Evolutionary conservation across 2,113 vertebrate genomes (phyloP).

Genomic region (Hypomesus transpacificus): DNA sequence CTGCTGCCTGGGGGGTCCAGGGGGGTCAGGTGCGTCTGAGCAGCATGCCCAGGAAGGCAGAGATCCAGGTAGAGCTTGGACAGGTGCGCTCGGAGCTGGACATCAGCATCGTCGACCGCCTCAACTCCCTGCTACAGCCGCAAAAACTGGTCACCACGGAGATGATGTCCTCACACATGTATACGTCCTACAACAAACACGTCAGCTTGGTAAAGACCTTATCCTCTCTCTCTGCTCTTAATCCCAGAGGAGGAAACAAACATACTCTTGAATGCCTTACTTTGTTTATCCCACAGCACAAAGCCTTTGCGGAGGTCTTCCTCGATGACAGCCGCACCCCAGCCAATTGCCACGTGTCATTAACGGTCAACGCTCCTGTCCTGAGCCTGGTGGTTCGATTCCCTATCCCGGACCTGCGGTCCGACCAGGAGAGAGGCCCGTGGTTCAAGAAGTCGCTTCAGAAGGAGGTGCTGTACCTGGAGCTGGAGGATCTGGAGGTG

Average conservation of each 20-base stretch:
- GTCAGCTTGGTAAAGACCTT: conserved; percentile 83
- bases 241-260: conserved; percentile 57
- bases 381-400: conserved; percentile 87
- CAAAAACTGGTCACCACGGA: conserved; percentile 90
- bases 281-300: conserved; percentile 76
- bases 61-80: conserved; percentile 86
- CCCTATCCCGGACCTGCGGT: conserved; percentile 94
- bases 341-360: conserved; percentile 79
- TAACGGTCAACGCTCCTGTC: conserved; percentile 81
- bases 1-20: conserved; percentile 56
- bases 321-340: conserved; percentile 89
- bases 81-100: conserved; percentile 85
- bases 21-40: conserved; percentile 89
- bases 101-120: conserved; percentile 95
- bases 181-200: conserved; percentile 93
- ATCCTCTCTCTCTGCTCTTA: neutral
- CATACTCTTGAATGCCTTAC: conserved; percentile 33
- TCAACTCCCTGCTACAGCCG: conserved; percentile 93
- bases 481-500: conserved; percentile 83
- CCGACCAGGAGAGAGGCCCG: conserved; percentile 93
- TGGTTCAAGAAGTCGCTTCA: conserved; percentile 98
- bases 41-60: conserved; percentile 87
- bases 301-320: conserved; percentile 97
- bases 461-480: conserved; percentile 87
- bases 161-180: conserved; percentile 96